Conservation (phyloP, 2,888 invertebrate species). For the Melitaea athalia region DNA sequence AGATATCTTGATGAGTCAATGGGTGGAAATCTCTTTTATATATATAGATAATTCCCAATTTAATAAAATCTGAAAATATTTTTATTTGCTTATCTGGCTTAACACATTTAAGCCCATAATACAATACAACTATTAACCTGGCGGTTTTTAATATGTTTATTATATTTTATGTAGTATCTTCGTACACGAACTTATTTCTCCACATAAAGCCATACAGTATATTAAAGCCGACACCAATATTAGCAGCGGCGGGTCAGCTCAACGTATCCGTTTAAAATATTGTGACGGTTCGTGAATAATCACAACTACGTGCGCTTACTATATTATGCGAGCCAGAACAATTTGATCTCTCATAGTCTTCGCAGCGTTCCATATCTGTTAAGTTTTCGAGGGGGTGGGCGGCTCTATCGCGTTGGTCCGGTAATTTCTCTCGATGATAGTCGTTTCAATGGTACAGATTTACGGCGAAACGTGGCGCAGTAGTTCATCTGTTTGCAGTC, state of each 20-base stretch:
- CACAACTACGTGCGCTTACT: constrained; percentile 59
- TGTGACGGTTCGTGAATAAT: constrained; percentile 73
- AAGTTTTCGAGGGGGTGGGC: constrained; percentile 41
- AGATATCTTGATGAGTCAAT: too few relatives aligned
- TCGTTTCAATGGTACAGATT: constrained; percentile 73
- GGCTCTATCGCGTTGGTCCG: constrained; percentile 54
- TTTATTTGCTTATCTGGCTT: too few relatives aligned
- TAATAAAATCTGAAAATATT: too few relatives aligned
- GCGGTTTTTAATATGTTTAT: constrained; percentile 10
- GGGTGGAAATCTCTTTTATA: too few relatives aligned
- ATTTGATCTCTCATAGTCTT: constrained; percentile 35
- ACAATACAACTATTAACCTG: constrained; percentile 22
- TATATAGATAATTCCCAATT: too few relatives aligned
- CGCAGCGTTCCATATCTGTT: constrained; percentile 15
- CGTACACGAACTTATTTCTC: constrained; percentile 51
- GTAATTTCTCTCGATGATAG: constrained; percentile 70
- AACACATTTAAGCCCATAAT: not conserved
- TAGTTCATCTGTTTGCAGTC: constrained; percentile 62
- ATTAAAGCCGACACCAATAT: constrained; percentile 68
- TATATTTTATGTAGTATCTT: constrained; percentile 21
- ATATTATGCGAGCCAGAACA: constrained; percentile 46
- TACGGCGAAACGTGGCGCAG: constrained; percentile 57
- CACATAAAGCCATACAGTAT: constrained; percentile 64
- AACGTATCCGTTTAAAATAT: constrained; percentile 74
- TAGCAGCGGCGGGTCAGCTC: constrained; percentile 65